Base-by-base conservation (phyloP, 2,797 vertebrate species). In the Calcarius lapponicus region DNA sequence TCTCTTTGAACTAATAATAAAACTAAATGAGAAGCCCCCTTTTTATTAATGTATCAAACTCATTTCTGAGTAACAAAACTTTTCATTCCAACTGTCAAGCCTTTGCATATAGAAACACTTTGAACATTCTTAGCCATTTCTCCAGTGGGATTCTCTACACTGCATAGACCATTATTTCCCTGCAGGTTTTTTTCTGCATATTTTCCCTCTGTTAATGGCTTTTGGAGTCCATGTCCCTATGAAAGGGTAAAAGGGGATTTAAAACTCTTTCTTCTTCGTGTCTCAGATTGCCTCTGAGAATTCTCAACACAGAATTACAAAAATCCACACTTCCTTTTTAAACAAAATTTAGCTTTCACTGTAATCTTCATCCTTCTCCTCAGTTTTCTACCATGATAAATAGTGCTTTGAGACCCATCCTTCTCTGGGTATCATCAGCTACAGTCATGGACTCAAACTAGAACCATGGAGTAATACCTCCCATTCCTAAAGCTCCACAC, bases 1-100 rank as follows among this genome's bases (percentile, higher is more conserved):
- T 19, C 5, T 75, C 54, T 88, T 65, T 81, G 62, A 93, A 91
- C 57, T 72, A 86, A 81, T 80, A 91, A 91, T 61, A 61, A 90
- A 92, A 69, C 34, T 72, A 61, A 92, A 87, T 42, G 11, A 94
- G 56, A 91, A 83, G 18, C 7, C 32, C 74, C 40, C 14, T 43
- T 71, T 89, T 69, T 75, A 86, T 79, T 92, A 94, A 64, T 4
- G 75, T 88, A 93, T 81, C 50, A 93, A 92, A 86, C 43, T 86
- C 4, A 81, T 86, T 95, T 86, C 43, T 92, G 62, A 43, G 26
- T 86, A 69, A 72, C 28, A 79, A 80, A 88, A 83, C 32, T 94
- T 89, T 67, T 57, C 28, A 60, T 76, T 89, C 7, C 9, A 92
- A 47, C n/a, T 45, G 14, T 26, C 10, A 8, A 83, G 58, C 36